phyloP scores from a whole-genome alignment of 2,888 invertebrate species.

The Nebria brevicollis region DNA sequence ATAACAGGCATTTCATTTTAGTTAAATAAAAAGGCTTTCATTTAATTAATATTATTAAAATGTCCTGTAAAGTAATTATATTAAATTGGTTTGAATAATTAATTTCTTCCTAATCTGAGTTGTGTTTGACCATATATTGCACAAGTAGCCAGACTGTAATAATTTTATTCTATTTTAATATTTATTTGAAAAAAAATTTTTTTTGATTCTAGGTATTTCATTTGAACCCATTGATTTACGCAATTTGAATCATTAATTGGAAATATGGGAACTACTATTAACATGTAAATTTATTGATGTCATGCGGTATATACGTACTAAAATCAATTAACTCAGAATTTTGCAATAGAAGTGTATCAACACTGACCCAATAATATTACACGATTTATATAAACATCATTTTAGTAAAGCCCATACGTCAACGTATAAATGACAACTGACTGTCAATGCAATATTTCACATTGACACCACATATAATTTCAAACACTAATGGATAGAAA shows the following conservation, averaged over 20 bases:
- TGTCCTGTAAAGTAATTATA: neutral
- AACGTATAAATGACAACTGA: no score
- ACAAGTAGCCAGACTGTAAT: no score
- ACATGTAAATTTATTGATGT: neutral
- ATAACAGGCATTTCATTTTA: neutral
- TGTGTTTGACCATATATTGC: no score
- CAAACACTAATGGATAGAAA: no score
- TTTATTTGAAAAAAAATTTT: neutral
- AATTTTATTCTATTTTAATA: no score
- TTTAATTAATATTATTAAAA: neutral
- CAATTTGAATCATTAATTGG: neutral
- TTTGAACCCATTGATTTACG: no score
- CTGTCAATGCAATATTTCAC: no score
- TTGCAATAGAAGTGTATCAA: neutral
- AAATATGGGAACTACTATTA: neutral
- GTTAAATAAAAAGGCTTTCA: neutral
- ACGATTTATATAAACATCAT: neutral
- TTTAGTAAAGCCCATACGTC: neutral
- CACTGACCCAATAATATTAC: neutral
- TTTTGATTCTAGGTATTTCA: neutral
- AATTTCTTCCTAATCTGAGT: neutral
- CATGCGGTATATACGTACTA: neutral
- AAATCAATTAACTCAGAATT: neutral
- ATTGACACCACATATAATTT: no score
- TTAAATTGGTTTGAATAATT: neutral